Conservation (phyloP, 1,140 invertebrate genomes). For the Temnothorax curvispinosus region DNA sequence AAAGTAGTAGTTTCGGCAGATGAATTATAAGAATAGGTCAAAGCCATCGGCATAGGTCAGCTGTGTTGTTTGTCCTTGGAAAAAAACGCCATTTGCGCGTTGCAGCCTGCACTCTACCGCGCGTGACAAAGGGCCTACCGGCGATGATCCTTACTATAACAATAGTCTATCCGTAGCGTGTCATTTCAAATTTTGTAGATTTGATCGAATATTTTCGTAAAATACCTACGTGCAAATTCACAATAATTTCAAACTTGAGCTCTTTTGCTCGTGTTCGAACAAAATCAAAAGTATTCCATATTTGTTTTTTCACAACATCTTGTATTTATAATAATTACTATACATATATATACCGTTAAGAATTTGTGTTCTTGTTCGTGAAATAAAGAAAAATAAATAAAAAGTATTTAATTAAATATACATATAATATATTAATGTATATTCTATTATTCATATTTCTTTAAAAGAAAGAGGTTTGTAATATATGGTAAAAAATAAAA, state of each 20-base stretch:
- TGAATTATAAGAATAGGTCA: conserved; percentile 84
- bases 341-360: too few relatives aligned
- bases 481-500: background rate
- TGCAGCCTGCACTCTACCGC: conserved; percentile 65
- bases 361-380: too few relatives aligned
- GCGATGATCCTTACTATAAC: conserved; percentile 16
- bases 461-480: background rate
- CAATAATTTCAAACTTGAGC: background rate
- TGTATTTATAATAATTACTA: too few relatives aligned
- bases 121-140: conserved; percentile 18
- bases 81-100: conserved; percentile 67
- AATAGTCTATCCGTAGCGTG: background rate
- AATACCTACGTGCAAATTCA: background rate
- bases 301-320: background rate
- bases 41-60: conserved; percentile 83
- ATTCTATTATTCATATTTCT: background rate
- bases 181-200: conserved; percentile 29
- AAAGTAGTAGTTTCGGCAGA: conserved; percentile 83
- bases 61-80: conserved; percentile 85
- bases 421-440: background rate
- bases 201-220: background rate
- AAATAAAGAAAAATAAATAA: background rate
- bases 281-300: background rate
- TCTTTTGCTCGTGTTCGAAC: background rate
- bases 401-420: background rate